phyloP scores from a whole-genome alignment of 1,140 invertebrate species.

The Brachionus koreanus region DNA sequence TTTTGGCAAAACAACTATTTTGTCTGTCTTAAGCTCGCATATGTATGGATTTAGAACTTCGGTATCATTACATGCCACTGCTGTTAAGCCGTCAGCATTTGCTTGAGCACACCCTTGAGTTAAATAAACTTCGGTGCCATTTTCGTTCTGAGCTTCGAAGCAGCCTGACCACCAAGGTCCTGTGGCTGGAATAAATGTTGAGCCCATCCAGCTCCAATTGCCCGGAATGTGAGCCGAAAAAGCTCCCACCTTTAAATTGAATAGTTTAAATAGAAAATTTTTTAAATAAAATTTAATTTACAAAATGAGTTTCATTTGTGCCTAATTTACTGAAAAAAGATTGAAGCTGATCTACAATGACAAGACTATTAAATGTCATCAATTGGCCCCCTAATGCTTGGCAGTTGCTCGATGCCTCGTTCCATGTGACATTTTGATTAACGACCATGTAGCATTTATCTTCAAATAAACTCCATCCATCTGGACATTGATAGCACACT shows the following conservation, averaged over 20 bases:
- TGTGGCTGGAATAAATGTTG: not conserved
- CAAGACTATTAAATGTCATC: not conserved
- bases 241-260: not conserved
- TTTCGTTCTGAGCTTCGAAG: not conserved
- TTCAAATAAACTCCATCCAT: not conserved
- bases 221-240: not conserved
- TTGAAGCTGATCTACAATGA: not conserved
- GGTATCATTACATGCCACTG: not conserved
- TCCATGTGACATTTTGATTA: not conserved
- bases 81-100: not conserved
- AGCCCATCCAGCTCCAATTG: conserved; percentile 7
- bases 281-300: not conserved
- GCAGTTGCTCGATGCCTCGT: not conserved
- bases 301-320: not conserved
- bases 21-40: not conserved
- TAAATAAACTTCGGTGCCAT: not conserved
- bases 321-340: not conserved
- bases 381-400: not conserved
- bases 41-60: not conserved
- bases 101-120: not conserved
- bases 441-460: not conserved
- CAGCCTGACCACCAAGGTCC: conserved; percentile 8
- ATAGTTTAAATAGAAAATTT: not conserved
- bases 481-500: not conserved
- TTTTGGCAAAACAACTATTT: not conserved